Base-by-base conservation (phyloP, 2,888 invertebrate genomes). In the Erebia ligea region DNA sequence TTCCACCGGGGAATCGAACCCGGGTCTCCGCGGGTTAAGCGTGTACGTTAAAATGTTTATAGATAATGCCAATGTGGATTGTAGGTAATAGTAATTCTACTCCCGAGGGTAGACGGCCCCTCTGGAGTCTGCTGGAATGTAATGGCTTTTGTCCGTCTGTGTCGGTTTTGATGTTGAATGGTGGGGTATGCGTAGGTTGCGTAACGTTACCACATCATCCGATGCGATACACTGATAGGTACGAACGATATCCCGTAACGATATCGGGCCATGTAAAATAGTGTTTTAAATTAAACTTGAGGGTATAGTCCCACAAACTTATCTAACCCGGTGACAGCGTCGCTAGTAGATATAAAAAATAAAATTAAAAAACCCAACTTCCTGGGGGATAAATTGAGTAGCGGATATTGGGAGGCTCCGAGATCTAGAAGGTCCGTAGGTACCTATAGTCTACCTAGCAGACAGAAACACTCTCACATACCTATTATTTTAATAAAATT, bases 41-140 rank as follows among this genome's bases (percentile, higher is more conserved):
- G 90, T 78, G 82, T 84, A 88, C 88, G 90, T 86, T 92, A 91
- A 92, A 92, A 93, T 92, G 92, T 92, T 93, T 92, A 92, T 89
- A 92, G 91, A 92, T 92, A 92, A 93, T 91, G 85, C 90, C 82
- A 79, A 85, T 88, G 59, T 54, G 54, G 19, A 54, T 50, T 50
- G 50, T 59, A 86, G 84, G 87, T 86, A 89, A 91, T 90, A 88
- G 89, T 89, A 87, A 89, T 88, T 87, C 88, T 88, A 83, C 86
- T 87, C 83, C 75, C 76, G 77, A 81, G 83, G 86, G 87, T 72
- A 69, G 70, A 50, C 68, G 73, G 73, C 81, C 86, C 86, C 54
- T 19, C 54, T 19, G 54, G 54, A 54, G 54, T 86, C 86, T 87
- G 83, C 82, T 80, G 89, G 91, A 87, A 92, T 92, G 82, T 87